These are phyloP conservation scores for Mirounga angustirostris DNA, from an alignment of 2,113 vertebrate genomes.

Conservation along the genomic window DNA sequence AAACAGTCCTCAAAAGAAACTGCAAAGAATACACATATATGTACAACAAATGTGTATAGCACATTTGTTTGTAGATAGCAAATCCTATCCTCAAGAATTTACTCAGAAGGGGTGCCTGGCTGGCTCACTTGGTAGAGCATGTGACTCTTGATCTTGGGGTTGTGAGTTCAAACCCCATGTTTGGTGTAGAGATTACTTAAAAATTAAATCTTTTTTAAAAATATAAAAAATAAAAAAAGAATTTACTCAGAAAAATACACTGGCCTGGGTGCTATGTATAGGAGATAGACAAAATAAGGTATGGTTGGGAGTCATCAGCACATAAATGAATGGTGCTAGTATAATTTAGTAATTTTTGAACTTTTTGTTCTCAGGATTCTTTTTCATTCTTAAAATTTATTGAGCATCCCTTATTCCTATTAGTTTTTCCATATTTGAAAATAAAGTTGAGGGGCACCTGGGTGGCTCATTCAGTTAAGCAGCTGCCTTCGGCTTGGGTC, in stretches of 20 bases:
- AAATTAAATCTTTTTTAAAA: not conserved
- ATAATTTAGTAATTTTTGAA: slow-evolving; percentile 16
- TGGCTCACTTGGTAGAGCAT: not conserved
- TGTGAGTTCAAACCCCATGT: not conserved
- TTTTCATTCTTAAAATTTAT: slow-evolving; percentile 56
- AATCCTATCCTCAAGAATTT: slow-evolving; percentile 37
- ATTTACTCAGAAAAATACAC: slow-evolving; percentile 40
- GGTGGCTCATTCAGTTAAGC: no score
- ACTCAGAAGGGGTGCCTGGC: not conserved
- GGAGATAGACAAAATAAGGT: not conserved
- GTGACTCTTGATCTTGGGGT: not conserved
- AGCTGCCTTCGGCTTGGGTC: no score
- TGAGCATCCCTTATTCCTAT: not conserved
- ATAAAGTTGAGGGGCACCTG: slow-evolving; percentile 23
- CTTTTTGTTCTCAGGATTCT: slow-evolving; percentile 20
- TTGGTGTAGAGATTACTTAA: not conserved
- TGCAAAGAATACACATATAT: not conserved
- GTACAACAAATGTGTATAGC: not conserved
- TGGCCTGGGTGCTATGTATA: not conserved
- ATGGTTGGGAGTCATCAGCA: not conserved
- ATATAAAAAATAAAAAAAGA: not conserved
- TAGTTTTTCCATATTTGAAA: not conserved
- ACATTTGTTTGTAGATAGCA: not conserved
- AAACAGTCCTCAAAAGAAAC: not conserved
- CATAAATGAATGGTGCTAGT: not conserved